These are phyloP conservation scores for Cantharis rustica DNA, from an alignment of 2,888 invertebrate genomes.

Conservation along the genomic window DNA sequence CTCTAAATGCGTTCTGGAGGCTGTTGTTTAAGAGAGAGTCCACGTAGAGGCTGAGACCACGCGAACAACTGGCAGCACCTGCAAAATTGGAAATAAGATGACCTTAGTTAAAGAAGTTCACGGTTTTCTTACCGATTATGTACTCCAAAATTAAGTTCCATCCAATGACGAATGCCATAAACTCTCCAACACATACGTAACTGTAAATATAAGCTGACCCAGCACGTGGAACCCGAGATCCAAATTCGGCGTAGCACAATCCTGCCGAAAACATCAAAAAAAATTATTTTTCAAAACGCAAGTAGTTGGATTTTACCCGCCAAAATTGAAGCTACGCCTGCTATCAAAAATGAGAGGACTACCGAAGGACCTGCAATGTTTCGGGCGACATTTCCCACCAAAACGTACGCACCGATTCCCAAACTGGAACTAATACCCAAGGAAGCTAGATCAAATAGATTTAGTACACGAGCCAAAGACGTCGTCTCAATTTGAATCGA, in stretches of 20 bases:
- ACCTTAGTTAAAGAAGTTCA: not conserved
- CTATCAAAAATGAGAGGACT: conserved; percentile 81
- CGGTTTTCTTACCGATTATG: conserved; percentile 68
- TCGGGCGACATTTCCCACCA: conserved; percentile 83
- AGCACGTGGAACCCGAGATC: conserved; percentile 83
- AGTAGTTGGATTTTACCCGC: conserved; percentile 66
- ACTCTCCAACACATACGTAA: conserved; percentile 91
- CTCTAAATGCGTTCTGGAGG: conserved; percentile 65
- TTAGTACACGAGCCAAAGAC: conserved; percentile 71
- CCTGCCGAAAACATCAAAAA: conserved; percentile 51
- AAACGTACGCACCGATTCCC: conserved; percentile 89
- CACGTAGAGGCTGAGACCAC: conserved; percentile 76
- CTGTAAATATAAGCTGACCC: conserved; percentile 94
- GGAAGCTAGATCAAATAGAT: conserved; percentile 80
- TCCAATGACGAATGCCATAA: conserved; percentile 88
- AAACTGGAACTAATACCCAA: conserved; percentile 82
- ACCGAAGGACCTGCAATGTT: conserved; percentile 84
- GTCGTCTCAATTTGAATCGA: conserved; percentile 51
- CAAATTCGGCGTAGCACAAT: conserved; percentile 90
- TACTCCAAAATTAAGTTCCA: conserved; percentile 94
- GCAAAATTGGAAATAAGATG: conserved; percentile 34
- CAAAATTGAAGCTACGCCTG: conserved; percentile 89
- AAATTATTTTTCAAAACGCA: not conserved
- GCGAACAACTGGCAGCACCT: conserved; percentile 82
- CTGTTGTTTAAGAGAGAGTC: conserved; percentile 70